Evolutionary conservation across 2,113 vertebrate genomes (phyloP), one percentile per base, ranked within the genome.

Genomic region (Carlito syrichta): DNA sequence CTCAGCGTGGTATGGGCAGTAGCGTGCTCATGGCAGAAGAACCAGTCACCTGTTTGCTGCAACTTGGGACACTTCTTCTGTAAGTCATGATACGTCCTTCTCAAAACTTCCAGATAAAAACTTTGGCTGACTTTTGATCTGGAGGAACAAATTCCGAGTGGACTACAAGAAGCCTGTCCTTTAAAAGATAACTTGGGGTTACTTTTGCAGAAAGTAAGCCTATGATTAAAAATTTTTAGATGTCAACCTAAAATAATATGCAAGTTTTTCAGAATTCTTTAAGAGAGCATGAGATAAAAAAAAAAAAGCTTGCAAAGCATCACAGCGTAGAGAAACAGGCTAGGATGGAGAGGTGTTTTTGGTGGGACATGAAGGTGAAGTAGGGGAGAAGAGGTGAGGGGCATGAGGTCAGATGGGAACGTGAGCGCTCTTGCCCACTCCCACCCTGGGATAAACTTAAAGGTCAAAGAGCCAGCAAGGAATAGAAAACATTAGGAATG

Each of bases 181-280:
- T n/a, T n/a, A n/a, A n/a, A n/a, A n/a, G n/a, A n/a, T n/a, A n/a
- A n/a, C n/a, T n/a, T n/a, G n/a, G n/a, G n/a, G n/a, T n/a, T n/a
- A n/a, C 69, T 85, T 95, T 87, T 92, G 19, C 35, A 68, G 60
- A 54, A 54, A 48, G 43, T 12, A 88, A 85, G 66, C 14, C 22
- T 79, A 52, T 0, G 8, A 94, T 40, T 66, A 82, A 73, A 77
- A 48, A 17, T 25, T 86, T 63, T 77, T 68, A 66, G 19, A 62
- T 50, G 58, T 52, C 22, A 66, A 86, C 16, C 74, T 96, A 23
- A 86, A 81, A 71, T n/a, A 66, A 78, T 76, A 19, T 68, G 23
- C 16, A 85, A 6, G 19, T 66, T 93, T 96, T 86, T 66, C 78
- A 93, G 73, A 89, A 89, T 81, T 93, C 60, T 73, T 54, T 32